phyloP scores from a whole-genome alignment of 2,113 vertebrate genomes.

The Collichthys lucidus region DNA sequence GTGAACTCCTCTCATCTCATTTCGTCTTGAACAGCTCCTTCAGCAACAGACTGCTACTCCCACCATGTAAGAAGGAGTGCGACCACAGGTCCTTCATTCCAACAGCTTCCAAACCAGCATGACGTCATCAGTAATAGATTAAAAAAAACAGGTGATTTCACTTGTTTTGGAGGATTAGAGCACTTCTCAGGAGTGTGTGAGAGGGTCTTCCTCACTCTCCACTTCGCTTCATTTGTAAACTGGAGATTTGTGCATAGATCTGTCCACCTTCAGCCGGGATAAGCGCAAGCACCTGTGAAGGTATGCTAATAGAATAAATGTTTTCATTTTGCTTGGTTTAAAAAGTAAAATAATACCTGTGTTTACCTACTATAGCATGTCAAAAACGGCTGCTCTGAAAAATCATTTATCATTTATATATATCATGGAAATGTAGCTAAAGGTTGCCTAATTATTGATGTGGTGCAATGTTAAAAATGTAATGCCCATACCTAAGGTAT shows the following conservation, averaged over 20 bases:
- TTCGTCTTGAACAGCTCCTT: background rate
- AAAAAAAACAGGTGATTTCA: background rate
- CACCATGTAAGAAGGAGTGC: no score
- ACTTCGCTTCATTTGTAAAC: background rate
- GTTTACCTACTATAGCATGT: no score
- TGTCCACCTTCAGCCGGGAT: background rate
- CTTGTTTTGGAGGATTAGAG: constrained; percentile 1
- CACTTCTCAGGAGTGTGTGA: background rate
- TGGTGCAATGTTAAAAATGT: no score
- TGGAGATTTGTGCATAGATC: background rate
- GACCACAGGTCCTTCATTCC: no score
- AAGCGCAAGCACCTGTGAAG: background rate
- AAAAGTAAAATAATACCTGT: no score
- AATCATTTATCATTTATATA: no score
- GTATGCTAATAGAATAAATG: background rate
- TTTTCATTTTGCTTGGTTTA: background rate
- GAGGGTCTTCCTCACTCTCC: background rate
- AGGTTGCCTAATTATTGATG: no score
- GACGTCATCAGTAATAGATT: background rate
- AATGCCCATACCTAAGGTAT: no score
- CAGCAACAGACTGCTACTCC: no score
- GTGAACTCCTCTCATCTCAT: background rate
- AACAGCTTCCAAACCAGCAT: background rate
- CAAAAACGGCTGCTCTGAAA: no score
- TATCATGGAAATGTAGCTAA: no score